phyloP scores from a whole-genome alignment of 2,888 invertebrate species.

The Meloe dianella region DNA sequence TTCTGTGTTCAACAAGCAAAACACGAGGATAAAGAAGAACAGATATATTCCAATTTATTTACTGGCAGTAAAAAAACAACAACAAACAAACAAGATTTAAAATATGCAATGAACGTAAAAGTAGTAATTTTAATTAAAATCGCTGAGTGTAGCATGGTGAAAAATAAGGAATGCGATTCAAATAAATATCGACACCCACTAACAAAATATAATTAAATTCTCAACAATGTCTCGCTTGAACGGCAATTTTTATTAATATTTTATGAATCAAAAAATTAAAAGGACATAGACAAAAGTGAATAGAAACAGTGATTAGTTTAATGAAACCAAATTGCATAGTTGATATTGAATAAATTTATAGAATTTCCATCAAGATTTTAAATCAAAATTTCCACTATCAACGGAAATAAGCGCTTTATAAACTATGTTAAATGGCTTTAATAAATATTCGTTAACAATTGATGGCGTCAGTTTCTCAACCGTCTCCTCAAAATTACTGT shows the following conservation, averaged over 20 bases:
- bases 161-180: neutral
- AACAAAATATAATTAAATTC: neutral
- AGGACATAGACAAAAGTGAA: neutral
- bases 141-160: neutral
- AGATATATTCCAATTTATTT: neutral
- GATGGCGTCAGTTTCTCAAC: conserved; percentile 18
- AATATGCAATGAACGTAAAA: neutral
- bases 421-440: conserved; percentile 8
- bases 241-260: neutral
- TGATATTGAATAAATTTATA: neutral
- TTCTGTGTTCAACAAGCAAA: neutral
- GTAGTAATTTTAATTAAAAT: conserved; percentile 4
- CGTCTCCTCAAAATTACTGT: conserved; percentile 14
- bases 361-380: neutral
- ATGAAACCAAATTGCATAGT: neutral
- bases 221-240: neutral
- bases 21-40: neutral
- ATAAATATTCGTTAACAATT: conserved; percentile 24
- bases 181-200: neutral
- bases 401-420: neutral
- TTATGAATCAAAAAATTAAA: neutral
- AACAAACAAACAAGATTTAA: neutral
- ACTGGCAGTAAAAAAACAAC: too few relatives aligned
- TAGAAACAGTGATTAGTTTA: neutral
- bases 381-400: neutral